Evolutionary conservation across 1,140 invertebrate genomes (phyloP).

Genomic region (Leptinotarsa undecemlineata): DNA sequence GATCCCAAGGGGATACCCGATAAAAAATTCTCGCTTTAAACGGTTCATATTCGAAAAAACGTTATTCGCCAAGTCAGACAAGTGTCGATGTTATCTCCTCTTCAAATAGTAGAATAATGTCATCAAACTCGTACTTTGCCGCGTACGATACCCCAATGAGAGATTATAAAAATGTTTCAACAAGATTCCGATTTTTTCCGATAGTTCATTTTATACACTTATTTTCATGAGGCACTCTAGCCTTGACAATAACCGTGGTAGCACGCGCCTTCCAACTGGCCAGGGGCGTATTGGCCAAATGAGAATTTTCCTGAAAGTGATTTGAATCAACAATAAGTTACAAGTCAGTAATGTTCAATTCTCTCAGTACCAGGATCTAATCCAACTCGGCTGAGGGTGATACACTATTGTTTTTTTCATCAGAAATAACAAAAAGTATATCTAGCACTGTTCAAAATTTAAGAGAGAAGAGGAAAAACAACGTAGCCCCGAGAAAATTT

Average conservation of each 20-base stretch:
- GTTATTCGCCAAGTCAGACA: background rate
- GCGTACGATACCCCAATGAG: background rate
- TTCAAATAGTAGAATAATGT: constrained; percentile 10
- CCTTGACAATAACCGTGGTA: constrained; percentile 33
- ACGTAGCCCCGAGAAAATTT: no score
- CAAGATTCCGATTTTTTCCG: constrained; percentile 5
- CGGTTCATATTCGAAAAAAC: constrained; percentile 8
- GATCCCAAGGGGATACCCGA: background rate
- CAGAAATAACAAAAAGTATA: no score
- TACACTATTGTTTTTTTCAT: no score
- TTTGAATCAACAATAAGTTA: no score
- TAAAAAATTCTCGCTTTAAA: constrained; percentile 6
- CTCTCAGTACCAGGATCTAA: no score
- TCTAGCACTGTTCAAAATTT: no score
- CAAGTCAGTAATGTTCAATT: no score
- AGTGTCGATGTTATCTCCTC: constrained; percentile 5
- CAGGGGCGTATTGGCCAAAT: background rate
- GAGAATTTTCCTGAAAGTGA: no score
- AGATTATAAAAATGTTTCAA: constrained; percentile 6
- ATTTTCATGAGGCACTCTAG: background rate
- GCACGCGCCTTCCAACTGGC: constrained; percentile 17
- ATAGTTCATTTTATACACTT: constrained; percentile 14
- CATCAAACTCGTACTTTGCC: constrained; percentile 10
- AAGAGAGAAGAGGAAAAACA: no score
- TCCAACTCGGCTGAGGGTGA: no score